Percentiles rank a stretch among this genome's conserved stretches.
Evolutionary conservation across 2,113 vertebrate genomes (phyloP).

Genomic region (Tautogolabrus adspersus): DNA sequence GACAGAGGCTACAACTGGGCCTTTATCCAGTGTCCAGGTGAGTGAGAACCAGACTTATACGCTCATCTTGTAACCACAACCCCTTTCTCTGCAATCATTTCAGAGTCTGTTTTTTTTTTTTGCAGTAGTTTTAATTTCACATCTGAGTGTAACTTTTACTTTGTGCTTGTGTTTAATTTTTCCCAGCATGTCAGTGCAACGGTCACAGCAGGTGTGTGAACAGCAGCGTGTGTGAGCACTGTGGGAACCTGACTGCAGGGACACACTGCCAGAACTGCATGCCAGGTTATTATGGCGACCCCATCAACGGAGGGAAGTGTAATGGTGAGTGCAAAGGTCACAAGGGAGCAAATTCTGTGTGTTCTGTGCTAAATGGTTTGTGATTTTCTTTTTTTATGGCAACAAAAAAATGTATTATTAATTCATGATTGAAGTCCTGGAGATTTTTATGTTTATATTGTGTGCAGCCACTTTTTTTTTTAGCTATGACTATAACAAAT

Average conservation of each 20-base stretch:
- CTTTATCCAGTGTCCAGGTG: constrained; percentile 95
- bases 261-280: constrained; percentile 94
- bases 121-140: background rate
- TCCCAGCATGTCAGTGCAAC: constrained; percentile 94
- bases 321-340: constrained; percentile 83
- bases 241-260: constrained; percentile 93
- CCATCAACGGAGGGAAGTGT: constrained; percentile 94
- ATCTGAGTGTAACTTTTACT: background rate
- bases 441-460: too few relatives aligned
- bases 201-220: constrained; percentile 96
- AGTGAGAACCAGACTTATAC: constrained; percentile 75
- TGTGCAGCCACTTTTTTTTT: too few relatives aligned
- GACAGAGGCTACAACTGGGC: constrained; percentile 94
- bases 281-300: constrained; percentile 94
- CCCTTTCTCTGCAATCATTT: background rate
- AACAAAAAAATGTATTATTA: too few relatives aligned
- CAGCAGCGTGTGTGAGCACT: constrained; percentile 91
- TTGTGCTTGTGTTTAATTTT: constrained; percentile 19
- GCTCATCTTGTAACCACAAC: background rate
- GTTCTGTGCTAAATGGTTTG: background rate
- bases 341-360: background rate
- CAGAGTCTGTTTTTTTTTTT: background rate
- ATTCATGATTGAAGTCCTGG: too few relatives aligned
- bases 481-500: too few relatives aligned
- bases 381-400: background rate